These are phyloP conservation scores for Folsomia manolachei DNA, from an alignment of 2,888 invertebrate species.

Conservation along the genomic window DNA sequence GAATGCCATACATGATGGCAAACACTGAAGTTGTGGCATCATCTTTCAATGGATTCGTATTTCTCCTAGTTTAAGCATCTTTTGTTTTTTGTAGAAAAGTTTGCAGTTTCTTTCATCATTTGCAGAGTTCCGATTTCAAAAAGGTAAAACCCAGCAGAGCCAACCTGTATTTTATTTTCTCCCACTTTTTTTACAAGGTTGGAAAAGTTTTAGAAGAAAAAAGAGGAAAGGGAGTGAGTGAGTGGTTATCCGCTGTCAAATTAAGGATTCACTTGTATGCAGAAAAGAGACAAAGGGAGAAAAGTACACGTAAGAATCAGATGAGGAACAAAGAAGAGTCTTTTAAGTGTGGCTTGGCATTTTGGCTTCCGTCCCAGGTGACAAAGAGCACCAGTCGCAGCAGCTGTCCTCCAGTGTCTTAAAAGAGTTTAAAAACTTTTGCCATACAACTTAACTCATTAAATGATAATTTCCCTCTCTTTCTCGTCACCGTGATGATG, in stretches of 20 bases:
- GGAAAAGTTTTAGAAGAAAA: background rate
- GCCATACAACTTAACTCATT: slow-evolving; percentile 21
- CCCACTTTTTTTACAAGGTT: background rate
- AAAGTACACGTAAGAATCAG: background rate
- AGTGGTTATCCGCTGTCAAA: slow-evolving; percentile 1
- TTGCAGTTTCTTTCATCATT: background rate
- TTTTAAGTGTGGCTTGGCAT: no score
- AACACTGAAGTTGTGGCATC: background rate
- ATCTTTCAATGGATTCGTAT: no score
- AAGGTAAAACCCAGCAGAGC: background rate
- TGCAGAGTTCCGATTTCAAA: background rate
- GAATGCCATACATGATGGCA: slow-evolving; percentile 5
- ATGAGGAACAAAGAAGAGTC: background rate
- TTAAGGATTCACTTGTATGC: background rate
- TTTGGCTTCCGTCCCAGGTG: slow-evolving; percentile 15
- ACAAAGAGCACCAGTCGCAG: no score
- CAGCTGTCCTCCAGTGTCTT: slow-evolving; percentile 18
- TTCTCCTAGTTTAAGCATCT: background rate
- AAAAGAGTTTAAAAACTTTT: slow-evolving; percentile 18
- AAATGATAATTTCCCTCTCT: slow-evolving; percentile 18
- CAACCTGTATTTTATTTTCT: background rate
- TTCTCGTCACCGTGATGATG: background rate
- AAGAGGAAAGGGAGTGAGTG: background rate
- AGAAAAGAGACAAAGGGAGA: background rate
- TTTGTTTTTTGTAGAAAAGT: background rate